Conservation (phyloP, 2,113 vertebrate genomes). For the Campylomormyrus tamandua region DNA sequence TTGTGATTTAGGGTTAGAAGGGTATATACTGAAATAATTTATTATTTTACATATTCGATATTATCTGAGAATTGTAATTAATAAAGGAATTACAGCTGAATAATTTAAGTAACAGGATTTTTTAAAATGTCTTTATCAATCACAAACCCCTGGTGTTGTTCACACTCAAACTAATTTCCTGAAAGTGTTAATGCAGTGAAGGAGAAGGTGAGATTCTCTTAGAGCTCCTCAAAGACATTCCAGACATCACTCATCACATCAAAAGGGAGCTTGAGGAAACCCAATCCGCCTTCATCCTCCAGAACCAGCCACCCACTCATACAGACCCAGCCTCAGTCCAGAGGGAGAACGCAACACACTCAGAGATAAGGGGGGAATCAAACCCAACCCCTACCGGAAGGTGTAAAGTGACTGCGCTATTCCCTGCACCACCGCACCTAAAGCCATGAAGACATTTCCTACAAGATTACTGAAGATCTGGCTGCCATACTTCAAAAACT, state of each 20-base stretch:
- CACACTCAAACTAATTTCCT: neutral
- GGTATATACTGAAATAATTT: neutral
- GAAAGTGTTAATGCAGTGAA: conserved; percentile 3
- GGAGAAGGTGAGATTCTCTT: neutral
- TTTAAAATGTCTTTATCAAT: neutral
- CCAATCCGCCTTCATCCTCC: neutral
- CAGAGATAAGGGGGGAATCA: neutral
- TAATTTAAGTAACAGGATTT: neutral
- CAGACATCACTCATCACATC: neutral
- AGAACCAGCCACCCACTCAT: neutral
- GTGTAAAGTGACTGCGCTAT: neutral
- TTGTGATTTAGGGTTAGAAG: neutral
- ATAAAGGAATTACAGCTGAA: neutral
- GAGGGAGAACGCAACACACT: neutral
- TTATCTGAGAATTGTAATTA: neutral
- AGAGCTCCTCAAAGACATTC: neutral
- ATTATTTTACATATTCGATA: neutral
- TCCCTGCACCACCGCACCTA: neutral
- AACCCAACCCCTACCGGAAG: neutral
- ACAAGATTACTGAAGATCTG: neutral
- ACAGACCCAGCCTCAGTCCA: neutral
- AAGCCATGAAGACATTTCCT: neutral
- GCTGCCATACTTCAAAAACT: neutral
- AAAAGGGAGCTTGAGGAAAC: neutral
- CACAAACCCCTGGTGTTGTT: neutral